Evolutionary conservation across 2,888 invertebrate species (phyloP).

Genomic region (Tyria jacobaeae): DNA sequence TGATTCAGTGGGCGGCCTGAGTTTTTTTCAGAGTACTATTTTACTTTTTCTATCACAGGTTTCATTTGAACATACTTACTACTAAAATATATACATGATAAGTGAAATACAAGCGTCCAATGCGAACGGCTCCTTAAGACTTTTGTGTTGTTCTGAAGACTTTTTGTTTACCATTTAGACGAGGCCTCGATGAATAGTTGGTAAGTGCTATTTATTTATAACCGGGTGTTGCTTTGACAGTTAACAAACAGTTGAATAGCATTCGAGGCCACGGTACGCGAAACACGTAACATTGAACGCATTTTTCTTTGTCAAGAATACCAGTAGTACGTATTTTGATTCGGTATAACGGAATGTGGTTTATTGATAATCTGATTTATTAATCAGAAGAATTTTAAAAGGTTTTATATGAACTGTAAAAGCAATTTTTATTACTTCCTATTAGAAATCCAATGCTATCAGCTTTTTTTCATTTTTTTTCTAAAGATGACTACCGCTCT

Average conservation of each 20-base stretch:
- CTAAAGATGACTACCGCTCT: no score
- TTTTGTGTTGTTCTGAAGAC: not conserved
- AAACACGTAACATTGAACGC: not conserved
- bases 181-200: slow-evolving; percentile 3
- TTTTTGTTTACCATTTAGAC: slow-evolving; percentile 4
- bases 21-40: no score
- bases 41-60: no score
- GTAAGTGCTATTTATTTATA: slow-evolving; percentile 1
- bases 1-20: no score
- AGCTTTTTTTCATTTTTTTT: no score
- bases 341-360: not conserved
- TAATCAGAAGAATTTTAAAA: not conserved
- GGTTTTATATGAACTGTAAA: not conserved
- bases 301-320: not conserved
- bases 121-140: not conserved
- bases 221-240: slow-evolving; percentile 5
- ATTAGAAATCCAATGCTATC: no score
- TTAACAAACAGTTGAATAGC: slow-evolving; percentile 7
- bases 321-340: not conserved
- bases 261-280: not conserved
- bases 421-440: not conserved
- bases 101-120: not conserved
- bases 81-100: not conserved
- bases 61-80: no score
- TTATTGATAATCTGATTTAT: not conserved